These are phyloP conservation scores for Pyrgilauda ruficollis DNA, from an alignment of 2,113 vertebrate genomes.

Conservation along the genomic window DNA sequence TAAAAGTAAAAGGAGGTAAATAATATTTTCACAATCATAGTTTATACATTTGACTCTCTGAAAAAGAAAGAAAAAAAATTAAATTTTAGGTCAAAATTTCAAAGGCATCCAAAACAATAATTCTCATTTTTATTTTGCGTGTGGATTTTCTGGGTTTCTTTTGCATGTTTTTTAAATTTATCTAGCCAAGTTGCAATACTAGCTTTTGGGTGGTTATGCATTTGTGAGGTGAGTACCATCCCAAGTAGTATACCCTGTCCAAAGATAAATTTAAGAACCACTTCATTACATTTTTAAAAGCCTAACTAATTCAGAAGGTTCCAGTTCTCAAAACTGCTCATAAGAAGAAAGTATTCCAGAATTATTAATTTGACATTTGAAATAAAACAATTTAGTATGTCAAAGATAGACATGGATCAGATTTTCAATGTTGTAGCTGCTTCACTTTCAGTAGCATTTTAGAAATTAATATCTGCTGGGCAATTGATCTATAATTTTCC, in stretches of 20 bases:
- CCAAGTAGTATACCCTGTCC: neutral
- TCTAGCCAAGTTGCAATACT: neutral
- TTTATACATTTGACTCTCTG: neutral
- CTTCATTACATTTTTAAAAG: neutral
- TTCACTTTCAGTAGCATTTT: neutral
- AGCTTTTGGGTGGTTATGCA: neutral
- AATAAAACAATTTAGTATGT: neutral
- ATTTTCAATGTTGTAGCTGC: neutral
- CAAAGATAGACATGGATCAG: neutral
- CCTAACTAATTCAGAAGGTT: neutral
- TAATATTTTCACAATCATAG: neutral
- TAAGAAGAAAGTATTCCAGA: neutral
- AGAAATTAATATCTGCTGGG: neutral
- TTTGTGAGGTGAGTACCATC: neutral
- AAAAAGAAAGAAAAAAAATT: neutral
- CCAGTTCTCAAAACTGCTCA: neutral
- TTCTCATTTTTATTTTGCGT: neutral
- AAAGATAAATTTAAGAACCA: neutral
- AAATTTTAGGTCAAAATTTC: neutral
- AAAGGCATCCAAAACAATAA: neutral
- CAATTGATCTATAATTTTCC: neutral
- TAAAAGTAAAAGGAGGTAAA: neutral
- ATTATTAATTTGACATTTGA: neutral
- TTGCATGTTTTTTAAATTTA: neutral
- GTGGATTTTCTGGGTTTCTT: neutral